Evolutionary conservation across 2,113 vertebrate species (phyloP).

Genomic region (Orthochromis malagaraziensis): DNA sequence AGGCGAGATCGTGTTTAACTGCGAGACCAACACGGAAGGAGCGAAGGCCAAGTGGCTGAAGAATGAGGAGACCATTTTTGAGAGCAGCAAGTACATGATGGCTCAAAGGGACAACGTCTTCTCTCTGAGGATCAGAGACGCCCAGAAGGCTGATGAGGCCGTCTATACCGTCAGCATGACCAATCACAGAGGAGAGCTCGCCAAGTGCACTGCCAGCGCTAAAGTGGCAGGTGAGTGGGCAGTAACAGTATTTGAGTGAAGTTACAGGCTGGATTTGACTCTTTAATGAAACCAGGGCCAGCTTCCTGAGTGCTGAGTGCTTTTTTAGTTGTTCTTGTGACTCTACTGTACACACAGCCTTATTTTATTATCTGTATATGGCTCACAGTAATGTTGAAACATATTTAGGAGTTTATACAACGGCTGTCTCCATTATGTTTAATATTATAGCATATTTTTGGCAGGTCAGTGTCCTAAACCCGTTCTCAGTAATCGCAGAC

Average conservation of each 20-base stretch:
- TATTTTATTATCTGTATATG: not conserved
- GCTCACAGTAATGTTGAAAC: not conserved
- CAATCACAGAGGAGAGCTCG: constrained; percentile 88
- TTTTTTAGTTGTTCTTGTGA: not conserved
- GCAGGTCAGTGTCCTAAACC: not conserved
- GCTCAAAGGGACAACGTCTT: constrained; percentile 87
- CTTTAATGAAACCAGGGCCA: not conserved
- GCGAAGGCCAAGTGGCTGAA: constrained; percentile 96
- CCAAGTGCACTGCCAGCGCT: constrained; percentile 77
- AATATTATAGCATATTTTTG: not conserved
- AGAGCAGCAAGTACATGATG: constrained; percentile 90
- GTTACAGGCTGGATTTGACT: not conserved
- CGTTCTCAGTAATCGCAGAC: not conserved
- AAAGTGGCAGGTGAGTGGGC: constrained; percentile 78
- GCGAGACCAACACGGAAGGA: constrained; percentile 91
- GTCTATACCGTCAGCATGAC: constrained; percentile 78
- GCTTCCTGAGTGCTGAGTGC: not conserved
- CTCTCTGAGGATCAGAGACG: constrained; percentile 87
- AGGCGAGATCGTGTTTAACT: constrained; percentile 89
- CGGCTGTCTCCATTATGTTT: not conserved
- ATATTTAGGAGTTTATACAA: not conserved
- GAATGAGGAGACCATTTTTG: constrained; percentile 88
- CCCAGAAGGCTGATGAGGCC: constrained; percentile 80
- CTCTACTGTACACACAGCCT: not conserved
- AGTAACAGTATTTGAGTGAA: not conserved